Base-by-base conservation (phyloP, 1,140 invertebrate genomes). In the Orius insidiosus region DNA sequence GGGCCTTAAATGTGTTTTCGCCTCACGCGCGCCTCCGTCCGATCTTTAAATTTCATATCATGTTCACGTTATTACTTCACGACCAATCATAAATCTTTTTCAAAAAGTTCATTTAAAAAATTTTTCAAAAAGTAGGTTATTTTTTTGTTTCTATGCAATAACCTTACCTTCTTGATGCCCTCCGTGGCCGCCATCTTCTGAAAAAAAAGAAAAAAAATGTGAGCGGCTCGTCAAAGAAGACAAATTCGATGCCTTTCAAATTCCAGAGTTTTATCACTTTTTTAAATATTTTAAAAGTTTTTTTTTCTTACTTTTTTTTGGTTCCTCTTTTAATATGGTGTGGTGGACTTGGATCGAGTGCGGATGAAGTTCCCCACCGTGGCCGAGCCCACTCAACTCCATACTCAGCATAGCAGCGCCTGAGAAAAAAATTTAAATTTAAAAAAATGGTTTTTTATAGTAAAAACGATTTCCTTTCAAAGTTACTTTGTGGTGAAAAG, bases 271-370 rank as follows among this genome's bases (percentile, higher is more conserved):
- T 36, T 15, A 5, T 3, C 9, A 36, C 3, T 11, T 9, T 10
- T 9, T 9, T 5, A 36, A 36, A n/a, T 4, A 36, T 36, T 36
- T 36, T 36, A 15, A 36, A 36, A 3, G 35, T 4, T n/a, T 36
- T 36, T n/a, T 11, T 36, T 36, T 36, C 46, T 48, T 35, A 48
- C 46, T 48, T 39, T 48, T 48, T 39, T 48, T 48, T 7, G 24
- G 37, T 42, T 48, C 46, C 9, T 48, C 46, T 9, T 32, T 42
- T 7, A 48, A 35, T 3, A 48, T 48, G 18, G 8, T 38, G 36
- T 48, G 46, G 24, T 48, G 46, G 46, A 48, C 40, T 32, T 48
- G 46, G 46, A 48, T 38, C 38, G 46, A 48, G 46, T 48, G 46
- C 7, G 46, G 46, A 39, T 48, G 46, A 31, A 48, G 46, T 6